phyloP scores from a whole-genome alignment of 2,113 vertebrate genomes.

The Malurus elegans region DNA sequence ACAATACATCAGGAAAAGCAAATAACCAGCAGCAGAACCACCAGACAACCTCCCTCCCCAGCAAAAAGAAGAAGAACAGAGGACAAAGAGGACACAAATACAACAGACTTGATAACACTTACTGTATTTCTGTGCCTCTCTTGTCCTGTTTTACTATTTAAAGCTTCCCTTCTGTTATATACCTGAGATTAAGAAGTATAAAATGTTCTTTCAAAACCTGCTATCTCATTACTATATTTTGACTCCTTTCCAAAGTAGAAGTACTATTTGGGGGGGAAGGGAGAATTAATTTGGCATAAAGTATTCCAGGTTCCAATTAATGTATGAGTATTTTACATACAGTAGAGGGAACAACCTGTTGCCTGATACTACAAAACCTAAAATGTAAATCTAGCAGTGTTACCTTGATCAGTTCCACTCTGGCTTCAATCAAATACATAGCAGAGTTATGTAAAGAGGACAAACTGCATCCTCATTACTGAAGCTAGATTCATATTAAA shows the following conservation, averaged over 20 bases:
- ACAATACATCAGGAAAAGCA: slow-evolving; percentile 10
- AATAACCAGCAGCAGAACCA: neutral
- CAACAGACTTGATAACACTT: slow-evolving; percentile 64
- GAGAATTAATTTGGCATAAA: neutral
- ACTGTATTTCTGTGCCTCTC: slow-evolving; percentile 71
- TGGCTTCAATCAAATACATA: neutral
- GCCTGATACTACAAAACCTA: neutral
- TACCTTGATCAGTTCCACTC: neutral
- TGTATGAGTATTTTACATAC: neutral
- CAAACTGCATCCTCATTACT: neutral
- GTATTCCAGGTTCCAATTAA: neutral
- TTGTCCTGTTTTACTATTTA: slow-evolving; percentile 73
- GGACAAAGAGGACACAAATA: slow-evolving; percentile 68
- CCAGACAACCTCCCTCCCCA: neutral
- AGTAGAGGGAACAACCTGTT: neutral
- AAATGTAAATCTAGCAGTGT: neutral
- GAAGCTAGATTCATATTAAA: neutral
- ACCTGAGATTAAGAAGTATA: slow-evolving; percentile 76
- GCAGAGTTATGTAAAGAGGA: neutral
- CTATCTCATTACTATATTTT: slow-evolving; percentile 61
- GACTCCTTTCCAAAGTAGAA: slow-evolving; percentile 40
- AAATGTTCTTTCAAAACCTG: slow-evolving; percentile 76
- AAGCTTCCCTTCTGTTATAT: slow-evolving; percentile 71
- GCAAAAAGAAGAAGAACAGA: neutral
- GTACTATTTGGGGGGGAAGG: neutral